Evolutionary conservation across 2,113 vertebrate species (phyloP).

Genomic region (Phalacrocorax brasilianus): DNA sequence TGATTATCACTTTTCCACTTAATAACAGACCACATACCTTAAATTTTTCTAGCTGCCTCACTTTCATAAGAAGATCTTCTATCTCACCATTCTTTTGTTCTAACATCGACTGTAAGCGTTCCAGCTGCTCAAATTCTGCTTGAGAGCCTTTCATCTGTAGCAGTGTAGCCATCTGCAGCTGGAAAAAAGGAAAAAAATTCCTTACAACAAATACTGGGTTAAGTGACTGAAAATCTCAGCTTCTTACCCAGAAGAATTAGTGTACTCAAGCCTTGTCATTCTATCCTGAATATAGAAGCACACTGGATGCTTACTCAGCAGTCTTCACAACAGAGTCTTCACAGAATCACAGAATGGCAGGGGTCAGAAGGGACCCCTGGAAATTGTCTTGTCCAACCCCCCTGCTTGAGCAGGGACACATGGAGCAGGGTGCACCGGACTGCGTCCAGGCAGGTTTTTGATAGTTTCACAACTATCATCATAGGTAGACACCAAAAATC

Average conservation of each 20-base stretch:
- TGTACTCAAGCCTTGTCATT: neutral
- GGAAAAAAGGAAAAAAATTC: neutral
- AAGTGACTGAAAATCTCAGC: neutral
- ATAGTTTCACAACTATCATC: too few species aligned
- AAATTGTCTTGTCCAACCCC: too few species aligned
- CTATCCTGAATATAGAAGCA: neutral
- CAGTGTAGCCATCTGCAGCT: constrained; percentile 91
- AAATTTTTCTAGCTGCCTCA: constrained; percentile 86
- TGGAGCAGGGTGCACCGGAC: too few species aligned
- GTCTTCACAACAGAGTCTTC: accelerated
- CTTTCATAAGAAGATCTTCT: constrained; percentile 85
- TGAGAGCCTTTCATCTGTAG: constrained; percentile 90
- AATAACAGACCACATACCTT: constrained; percentile 71
- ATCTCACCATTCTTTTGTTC: constrained; percentile 92
- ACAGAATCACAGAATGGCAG: too few species aligned
- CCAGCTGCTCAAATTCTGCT: constrained; percentile 87
- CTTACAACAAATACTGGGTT: neutral
- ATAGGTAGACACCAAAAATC: neutral
- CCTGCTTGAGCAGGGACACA: too few species aligned
- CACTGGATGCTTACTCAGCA: neutral
- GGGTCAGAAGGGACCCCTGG: too few species aligned
- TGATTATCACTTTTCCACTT: neutral
- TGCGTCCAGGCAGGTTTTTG: too few species aligned
- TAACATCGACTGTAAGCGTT: constrained; percentile 89
- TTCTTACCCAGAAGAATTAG: neutral